These are phyloP conservation scores for Notoglanidium macrostoma DNA, from an alignment of 2,797 vertebrate genomes.

Conservation along the genomic window DNA sequence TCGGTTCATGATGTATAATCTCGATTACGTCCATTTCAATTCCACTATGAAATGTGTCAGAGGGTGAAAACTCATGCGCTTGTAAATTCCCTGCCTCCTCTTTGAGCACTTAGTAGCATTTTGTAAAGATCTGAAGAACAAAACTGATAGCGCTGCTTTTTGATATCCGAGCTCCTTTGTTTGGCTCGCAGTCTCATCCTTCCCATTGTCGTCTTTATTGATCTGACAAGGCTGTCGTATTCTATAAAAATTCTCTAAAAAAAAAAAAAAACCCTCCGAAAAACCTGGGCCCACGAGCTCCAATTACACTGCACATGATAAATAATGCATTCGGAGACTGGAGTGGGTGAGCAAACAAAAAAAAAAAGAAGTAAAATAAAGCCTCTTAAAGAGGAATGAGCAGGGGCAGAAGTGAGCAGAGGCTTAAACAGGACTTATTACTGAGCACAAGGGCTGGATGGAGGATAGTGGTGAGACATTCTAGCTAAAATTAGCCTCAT, in stretches of 20 bases:
- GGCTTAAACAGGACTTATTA: slow-evolving; percentile 51
- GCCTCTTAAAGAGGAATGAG: slow-evolving; percentile 43
- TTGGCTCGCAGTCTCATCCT: slow-evolving; percentile 49
- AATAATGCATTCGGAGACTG: slow-evolving; percentile 53
- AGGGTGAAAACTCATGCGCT: background rate
- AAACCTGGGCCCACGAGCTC: slow-evolving; percentile 27
- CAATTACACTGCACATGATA: slow-evolving; percentile 51
- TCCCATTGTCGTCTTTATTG: slow-evolving; percentile 51
- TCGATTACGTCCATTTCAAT: background rate
- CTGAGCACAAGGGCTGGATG: slow-evolving; percentile 27
- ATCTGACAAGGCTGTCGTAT: slow-evolving; percentile 61
- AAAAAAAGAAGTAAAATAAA: slow-evolving; percentile 15
- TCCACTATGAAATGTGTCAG: background rate
- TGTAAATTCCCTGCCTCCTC: slow-evolving; percentile 12
- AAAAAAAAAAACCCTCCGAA: slow-evolving; percentile 23
- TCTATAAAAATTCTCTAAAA: slow-evolving; percentile 59
- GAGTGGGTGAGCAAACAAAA: slow-evolving; percentile 39
- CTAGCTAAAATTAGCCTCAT: slow-evolving; percentile 53
- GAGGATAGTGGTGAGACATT: slow-evolving; percentile 53
- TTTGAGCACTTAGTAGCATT: slow-evolving; percentile 20
- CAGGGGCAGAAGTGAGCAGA: slow-evolving; percentile 21
- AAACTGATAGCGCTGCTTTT: slow-evolving; percentile 32
- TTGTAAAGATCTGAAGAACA: slow-evolving; percentile 39
- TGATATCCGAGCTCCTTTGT: slow-evolving; percentile 44
- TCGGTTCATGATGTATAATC: background rate